phyloP scores from a whole-genome alignment of 2,888 invertebrate genomes.

The Diarsia brunnea region DNA sequence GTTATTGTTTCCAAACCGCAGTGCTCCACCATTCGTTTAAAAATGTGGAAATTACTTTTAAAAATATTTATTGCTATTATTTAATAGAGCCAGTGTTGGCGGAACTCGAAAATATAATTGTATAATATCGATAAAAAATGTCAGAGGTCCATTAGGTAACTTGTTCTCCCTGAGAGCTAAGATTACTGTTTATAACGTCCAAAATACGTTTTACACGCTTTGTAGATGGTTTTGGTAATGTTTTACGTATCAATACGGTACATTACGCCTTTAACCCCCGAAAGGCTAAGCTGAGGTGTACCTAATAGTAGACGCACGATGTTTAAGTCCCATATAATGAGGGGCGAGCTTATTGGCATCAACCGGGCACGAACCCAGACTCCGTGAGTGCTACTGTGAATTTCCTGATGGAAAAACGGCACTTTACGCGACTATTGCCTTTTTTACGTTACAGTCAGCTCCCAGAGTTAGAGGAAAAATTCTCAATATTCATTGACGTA shows the following conservation, averaged over 20 bases:
- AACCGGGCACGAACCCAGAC: too few relatives aligned
- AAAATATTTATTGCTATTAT: slow-evolving; percentile 8
- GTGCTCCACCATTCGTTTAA: slow-evolving; percentile 10
- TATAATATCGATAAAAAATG: slow-evolving; percentile 37
- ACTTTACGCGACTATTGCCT: too few relatives aligned
- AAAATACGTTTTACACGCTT: neutral
- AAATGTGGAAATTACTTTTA: slow-evolving; percentile 5
- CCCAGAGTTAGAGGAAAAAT: neutral
- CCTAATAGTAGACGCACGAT: too few relatives aligned
- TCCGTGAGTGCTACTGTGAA: too few relatives aligned
- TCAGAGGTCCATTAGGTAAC: slow-evolving; percentile 23
- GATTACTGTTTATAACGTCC: neutral
- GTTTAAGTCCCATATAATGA: too few relatives aligned
- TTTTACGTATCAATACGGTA: too few relatives aligned
- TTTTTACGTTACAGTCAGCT: neutral
- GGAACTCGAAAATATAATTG: slow-evolving; percentile 13
- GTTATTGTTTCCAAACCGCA: slow-evolving; percentile 47
- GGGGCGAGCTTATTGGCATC: too few relatives aligned
- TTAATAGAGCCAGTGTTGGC: slow-evolving; percentile 38
- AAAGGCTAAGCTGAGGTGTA: too few relatives aligned
- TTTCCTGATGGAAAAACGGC: too few relatives aligned
- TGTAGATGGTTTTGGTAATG: neutral
- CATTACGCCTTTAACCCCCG: too few relatives aligned
- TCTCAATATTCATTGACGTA: neutral
- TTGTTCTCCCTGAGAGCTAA: slow-evolving; percentile 23